Percentiles rank a stretch among this genome's conserved stretches.
These are phyloP conservation scores for Myotis yumanensis DNA, from an alignment of 2,113 vertebrate genomes.

Conservation along the genomic window DNA sequence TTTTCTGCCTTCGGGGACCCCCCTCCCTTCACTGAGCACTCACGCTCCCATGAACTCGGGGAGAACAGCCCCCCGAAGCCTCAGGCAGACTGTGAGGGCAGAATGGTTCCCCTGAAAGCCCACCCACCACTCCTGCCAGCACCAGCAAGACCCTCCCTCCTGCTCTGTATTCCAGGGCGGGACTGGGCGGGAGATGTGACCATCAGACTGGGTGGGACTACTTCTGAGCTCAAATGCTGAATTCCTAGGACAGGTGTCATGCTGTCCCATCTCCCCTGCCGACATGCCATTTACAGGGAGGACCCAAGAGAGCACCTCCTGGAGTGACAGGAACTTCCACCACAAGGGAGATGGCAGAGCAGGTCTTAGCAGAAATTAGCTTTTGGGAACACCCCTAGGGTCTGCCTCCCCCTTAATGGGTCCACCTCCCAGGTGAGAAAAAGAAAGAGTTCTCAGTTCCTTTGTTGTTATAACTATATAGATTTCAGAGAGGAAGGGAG, in stretches of 20 bases:
- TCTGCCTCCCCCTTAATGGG: neutral
- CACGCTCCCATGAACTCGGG: slow-evolving; percentile 49
- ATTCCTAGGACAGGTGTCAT: neutral
- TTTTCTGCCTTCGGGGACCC: slow-evolving; percentile 50
- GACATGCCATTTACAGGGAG: neutral
- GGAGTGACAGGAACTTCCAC: neutral
- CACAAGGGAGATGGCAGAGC: too few relatives aligned
- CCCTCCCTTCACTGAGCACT: slow-evolving; percentile 64
- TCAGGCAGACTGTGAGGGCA: neutral
- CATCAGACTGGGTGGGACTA: neutral
- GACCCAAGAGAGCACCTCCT: neutral
- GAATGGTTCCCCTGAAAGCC: neutral
- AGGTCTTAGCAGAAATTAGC: neutral
- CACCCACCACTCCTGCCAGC: neutral
- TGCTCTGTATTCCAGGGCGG: neutral
- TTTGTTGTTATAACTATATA: neutral
- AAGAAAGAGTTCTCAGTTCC: neutral
- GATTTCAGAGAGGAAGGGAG: too few relatives aligned
- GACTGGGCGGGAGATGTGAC: neutral
- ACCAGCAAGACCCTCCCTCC: neutral
- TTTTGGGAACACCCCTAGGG: neutral
- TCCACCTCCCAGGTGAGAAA: neutral
- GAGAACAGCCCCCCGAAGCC: slow-evolving; percentile 32
- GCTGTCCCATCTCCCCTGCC: neutral
- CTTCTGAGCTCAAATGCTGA: neutral